Base-by-base conservation (phyloP, 1,140 invertebrate species). In the Antheraea mylitta region DNA sequence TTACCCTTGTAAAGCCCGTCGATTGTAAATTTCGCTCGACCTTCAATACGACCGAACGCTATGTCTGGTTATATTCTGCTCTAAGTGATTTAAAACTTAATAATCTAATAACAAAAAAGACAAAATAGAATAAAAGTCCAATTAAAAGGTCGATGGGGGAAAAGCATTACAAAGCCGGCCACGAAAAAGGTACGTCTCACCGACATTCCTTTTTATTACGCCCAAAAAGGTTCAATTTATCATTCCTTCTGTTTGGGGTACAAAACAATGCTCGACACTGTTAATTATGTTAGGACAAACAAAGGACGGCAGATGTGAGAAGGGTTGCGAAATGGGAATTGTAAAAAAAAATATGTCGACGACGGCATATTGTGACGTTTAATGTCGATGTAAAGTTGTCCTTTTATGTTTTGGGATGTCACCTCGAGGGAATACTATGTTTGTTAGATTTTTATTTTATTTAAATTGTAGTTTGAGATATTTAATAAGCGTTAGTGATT, bases 241-340 rank as follows among this genome's bases (percentile, higher is more conserved):
- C 69, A 70, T 70, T 65, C 37, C 64, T 53, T 53, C 45, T 53
- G 69, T 66, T 66, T 37, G 59, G 59, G 58, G 37, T 58, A 53
- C 45, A 53, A 60, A 66, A 70, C 69, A 65, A 65, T 65, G 64
- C 38, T 42, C 64, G 58, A 70, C 69, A 70, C 58, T 65, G 64
- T 70, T 70, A 70, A 70, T 70, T 70, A 66, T 66, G 64, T 65
- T 66, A 61, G 45, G 64, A 66, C 58, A 66, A 65, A 65, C 64
- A 65, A 65, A 65, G 64, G 64, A 18, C 16, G 38, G 37, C 64
- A 48, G 61, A 66, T 62, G 64, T 62, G 69, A 70, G 58, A 66
- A 66, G 69, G 69, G 69, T 70, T 70, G 58, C 45, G 45, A 53
- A 37, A 63, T 63, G 61, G 61, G 19, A 36, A 65, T 65, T 38